A percentile compares a stretch with the other conserved stretches of the same genome.
Conservation (phyloP, 2,797 vertebrate species). For the Ceryle rudis region DNA sequence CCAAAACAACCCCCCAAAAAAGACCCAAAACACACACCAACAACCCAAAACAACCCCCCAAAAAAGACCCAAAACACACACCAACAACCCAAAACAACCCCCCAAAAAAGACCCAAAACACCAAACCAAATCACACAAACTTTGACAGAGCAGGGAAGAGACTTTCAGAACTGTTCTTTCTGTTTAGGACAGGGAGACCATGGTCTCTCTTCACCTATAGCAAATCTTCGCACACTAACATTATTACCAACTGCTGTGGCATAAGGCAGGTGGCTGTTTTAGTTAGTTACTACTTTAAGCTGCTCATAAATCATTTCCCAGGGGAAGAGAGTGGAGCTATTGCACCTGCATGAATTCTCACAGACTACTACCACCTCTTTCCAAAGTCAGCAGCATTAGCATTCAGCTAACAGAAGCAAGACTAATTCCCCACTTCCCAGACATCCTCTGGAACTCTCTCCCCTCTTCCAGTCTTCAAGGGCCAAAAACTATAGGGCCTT, state of each 20-base stretch:
- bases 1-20: too few species aligned
- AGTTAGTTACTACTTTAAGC: background rate
- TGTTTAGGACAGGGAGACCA: background rate
- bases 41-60: too few species aligned
- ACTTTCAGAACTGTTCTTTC: background rate
- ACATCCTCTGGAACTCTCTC: background rate
- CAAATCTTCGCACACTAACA: background rate
- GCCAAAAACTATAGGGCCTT: background rate
- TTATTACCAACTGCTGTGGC: background rate
- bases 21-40: too few species aligned
- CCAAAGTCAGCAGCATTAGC: background rate
- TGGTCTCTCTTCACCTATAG: background rate
- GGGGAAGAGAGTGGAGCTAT: background rate
- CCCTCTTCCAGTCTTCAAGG: background rate
- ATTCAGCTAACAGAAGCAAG: background rate
- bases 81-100: too few species aligned
- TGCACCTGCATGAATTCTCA: background rate
- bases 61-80: too few species aligned
- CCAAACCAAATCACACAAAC: background rate
- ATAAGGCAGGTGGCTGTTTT: background rate
- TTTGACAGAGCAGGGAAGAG: background rate
- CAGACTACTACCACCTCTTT: background rate
- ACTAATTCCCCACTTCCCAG: background rate
- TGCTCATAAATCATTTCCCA: slow-evolving; percentile 2
- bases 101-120: too few species aligned